These are phyloP conservation scores for Diachasma alloeum DNA, from an alignment of 1,140 invertebrate genomes.

Conservation along the genomic window DNA sequence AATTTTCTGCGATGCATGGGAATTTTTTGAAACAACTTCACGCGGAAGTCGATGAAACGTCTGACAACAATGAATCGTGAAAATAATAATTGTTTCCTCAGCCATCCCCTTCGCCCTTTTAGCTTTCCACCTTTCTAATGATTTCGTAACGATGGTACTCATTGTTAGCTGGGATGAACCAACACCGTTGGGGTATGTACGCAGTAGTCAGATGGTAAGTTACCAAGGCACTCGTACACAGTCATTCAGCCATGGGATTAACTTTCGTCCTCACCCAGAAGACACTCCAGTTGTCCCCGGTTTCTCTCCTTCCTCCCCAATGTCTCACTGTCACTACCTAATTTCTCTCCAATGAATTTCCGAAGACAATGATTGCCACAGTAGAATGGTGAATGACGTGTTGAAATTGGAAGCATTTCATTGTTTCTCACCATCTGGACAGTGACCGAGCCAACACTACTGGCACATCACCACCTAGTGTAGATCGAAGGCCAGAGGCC, in stretches of 20 bases:
- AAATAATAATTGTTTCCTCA: slow-evolving; percentile 37
- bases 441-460: slow-evolving; percentile 1
- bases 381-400: background rate
- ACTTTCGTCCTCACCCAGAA: slow-evolving; percentile 30
- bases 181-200: background rate
- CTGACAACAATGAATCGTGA: slow-evolving; percentile 42
- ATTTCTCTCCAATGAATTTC: background rate
- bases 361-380: background rate
- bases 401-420: background rate
- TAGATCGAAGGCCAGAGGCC: slow-evolving; percentile 44
- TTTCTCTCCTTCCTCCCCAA: background rate
- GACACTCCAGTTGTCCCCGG: background rate
- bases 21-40: slow-evolving; percentile 37
- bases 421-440: background rate
- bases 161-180: slow-evolving; percentile 1
- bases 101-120: background rate
- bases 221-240: slow-evolving; percentile 31
- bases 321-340: background rate
- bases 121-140: background rate
- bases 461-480: slow-evolving; percentile 23
- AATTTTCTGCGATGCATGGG: slow-evolving; percentile 25
- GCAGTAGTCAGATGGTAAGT: slow-evolving; percentile 40
- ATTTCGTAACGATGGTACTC: slow-evolving; percentile 39
- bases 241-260: slow-evolving; percentile 45
- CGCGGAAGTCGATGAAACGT: slow-evolving; percentile 35